These are phyloP conservation scores for Cyprinodon tularosa DNA, from an alignment of 2,113 vertebrate genomes.

Conservation along the genomic window DNA sequence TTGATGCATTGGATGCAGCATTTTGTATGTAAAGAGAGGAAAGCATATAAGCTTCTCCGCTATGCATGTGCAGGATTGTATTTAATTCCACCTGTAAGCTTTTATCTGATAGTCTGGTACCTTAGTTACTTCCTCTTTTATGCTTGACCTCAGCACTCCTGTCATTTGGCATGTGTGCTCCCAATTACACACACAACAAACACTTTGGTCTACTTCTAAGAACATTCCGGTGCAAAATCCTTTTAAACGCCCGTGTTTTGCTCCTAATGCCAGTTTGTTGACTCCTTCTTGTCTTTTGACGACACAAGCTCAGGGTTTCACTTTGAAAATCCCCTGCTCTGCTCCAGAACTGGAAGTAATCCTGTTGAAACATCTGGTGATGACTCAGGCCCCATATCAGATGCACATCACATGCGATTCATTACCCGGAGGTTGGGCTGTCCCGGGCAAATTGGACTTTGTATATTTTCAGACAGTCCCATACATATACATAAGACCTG, in stretches of 20 bases:
- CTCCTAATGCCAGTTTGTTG: slow-evolving; percentile 55
- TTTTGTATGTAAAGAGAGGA: slow-evolving; percentile 69
- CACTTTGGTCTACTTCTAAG: slow-evolving; percentile 57
- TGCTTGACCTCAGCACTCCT: slow-evolving; percentile 74
- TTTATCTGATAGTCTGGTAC: slow-evolving; percentile 70
- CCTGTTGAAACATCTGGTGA: slow-evolving; percentile 77
- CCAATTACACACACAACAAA: slow-evolving; percentile 65
- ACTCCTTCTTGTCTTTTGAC: slow-evolving; percentile 42
- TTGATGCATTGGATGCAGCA: slow-evolving; percentile 65
- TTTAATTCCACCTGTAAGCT: slow-evolving; percentile 76
- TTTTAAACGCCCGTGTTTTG: slow-evolving; percentile 43
- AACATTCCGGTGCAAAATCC: slow-evolving; percentile 29
- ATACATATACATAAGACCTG: slow-evolving; percentile 78
- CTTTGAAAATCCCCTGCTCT: slow-evolving; percentile 56
- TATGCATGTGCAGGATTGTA: slow-evolving; percentile 66
- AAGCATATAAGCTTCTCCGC: slow-evolving; percentile 71
- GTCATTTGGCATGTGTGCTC: slow-evolving; percentile 67
- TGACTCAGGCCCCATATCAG: slow-evolving; percentile 77
- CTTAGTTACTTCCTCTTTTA: slow-evolving; percentile 71
- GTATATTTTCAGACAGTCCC: slow-evolving; percentile 79
- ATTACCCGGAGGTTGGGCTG: slow-evolving; percentile 76
- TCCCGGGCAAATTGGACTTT: slow-evolving; percentile 76
- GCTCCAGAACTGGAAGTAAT: slow-evolving; percentile 71
- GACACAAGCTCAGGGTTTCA: slow-evolving; percentile 39
- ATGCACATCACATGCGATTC: slow-evolving; percentile 79